Evolutionary conservation across 2,888 invertebrate genomes (phyloP), one percentile per base, ranked within the genome.

Genomic region (Monopis laevigella): DNA sequence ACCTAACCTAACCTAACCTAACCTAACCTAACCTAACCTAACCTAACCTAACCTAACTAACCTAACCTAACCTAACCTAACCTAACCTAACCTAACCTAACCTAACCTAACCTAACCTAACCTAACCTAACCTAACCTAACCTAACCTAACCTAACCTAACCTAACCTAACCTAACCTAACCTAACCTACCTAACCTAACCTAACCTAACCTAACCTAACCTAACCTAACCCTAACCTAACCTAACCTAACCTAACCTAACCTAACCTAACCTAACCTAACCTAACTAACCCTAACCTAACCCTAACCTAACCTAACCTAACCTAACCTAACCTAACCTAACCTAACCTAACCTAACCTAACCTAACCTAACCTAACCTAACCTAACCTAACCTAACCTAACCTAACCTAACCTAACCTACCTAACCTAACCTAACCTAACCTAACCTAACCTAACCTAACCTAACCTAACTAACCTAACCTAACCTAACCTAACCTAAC

Each of bases 361-460:
- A 43, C 43, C 43, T 40, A 43, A 43, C 43, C 43, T 40, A 43
- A 43, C 43, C 43, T 39, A 43, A 43, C 43, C 43, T 43, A 43
- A 43, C 43, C 43, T 43, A 39, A 39, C 43, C 39, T 40, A 43
- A 40, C 43, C 43, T 34, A 36, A 36, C 36, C 43, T 34, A 42
- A 42, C 42, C 42, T 28, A 36, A 36, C 42, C 38, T 42, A 42
- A 36, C 42, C 30, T 30, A 40, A 29, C 40, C 40, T 30, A 40
- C 29, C 42, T 19, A 36, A 39, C 17, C 36, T 18, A 13, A 39
- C 24, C 42, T 36, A 42, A 42, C 42, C 42, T 36, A 42, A 42
- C 42, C 38, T 38, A 36, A 36, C 42, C 36, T 36, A 36, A 36
- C 29, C 42, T 18, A 28, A 27, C 36, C 36, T 36, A 34, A 39